A percentile compares a stretch with the other conserved stretches of the same genome.
Conservation (phyloP, 2,113 vertebrate species). For the Bubo bubo region DNA sequence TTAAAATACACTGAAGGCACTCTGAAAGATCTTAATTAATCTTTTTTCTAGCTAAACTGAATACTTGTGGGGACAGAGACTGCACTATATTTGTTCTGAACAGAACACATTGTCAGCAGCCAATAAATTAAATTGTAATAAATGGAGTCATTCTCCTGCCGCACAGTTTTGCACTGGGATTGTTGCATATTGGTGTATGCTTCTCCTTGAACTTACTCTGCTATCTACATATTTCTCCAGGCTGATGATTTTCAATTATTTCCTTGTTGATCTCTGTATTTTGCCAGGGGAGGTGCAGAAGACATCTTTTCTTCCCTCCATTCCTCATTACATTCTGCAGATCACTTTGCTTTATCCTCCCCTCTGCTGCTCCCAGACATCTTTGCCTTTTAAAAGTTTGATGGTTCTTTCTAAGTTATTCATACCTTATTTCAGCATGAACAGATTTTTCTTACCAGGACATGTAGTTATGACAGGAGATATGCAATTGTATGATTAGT, state of each 20-base stretch:
- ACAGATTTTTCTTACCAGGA: not conserved
- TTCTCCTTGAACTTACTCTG: slow-evolving; percentile 7
- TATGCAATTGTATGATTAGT: not conserved
- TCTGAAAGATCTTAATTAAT: not conserved
- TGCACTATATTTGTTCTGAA: slow-evolving; percentile 19
- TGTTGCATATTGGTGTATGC: not conserved
- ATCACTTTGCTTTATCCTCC: not conserved
- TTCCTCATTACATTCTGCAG: not conserved
- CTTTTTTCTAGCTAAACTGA: not conserved
- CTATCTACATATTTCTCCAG: not conserved
- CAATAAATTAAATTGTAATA: slow-evolving; percentile 31
- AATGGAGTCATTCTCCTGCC: not conserved
- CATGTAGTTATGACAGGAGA: not conserved
- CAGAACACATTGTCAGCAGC: not conserved
- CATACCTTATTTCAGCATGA: not conserved
- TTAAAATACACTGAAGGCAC: not conserved
- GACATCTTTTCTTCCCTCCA: not conserved
- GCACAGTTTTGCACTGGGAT: fast-evolving
- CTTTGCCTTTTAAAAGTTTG: not conserved
- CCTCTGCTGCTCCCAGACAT: not conserved
- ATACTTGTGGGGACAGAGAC: not conserved
- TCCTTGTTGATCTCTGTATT: not conserved
- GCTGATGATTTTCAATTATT: slow-evolving; percentile 15
- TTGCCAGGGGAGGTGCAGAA: not conserved
- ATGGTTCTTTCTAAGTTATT: not conserved